A percentile compares a stretch with the other conserved stretches of the same genome.
Conservation (phyloP, 2,888 invertebrate species). For the Sphecodes monilicornis region DNA sequence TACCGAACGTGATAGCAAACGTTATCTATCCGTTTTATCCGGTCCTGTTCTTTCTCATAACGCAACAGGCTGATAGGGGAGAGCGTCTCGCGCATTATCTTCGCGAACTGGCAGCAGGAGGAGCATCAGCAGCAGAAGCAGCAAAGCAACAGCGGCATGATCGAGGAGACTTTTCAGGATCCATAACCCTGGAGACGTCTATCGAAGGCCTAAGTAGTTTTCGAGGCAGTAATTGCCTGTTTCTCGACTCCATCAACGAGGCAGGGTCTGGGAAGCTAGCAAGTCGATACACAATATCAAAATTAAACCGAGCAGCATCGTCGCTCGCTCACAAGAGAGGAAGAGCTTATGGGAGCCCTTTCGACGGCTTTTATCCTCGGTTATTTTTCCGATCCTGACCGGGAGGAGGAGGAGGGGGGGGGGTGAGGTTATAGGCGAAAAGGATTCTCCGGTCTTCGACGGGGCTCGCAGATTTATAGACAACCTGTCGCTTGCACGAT, state of each 20-base stretch:
- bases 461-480: conserved; percentile 43
- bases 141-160: conserved; percentile 9
- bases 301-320: conserved; percentile 37
- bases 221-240: conserved; percentile 79
- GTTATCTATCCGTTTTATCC: conserved; percentile 6
- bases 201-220: conserved; percentile 49
- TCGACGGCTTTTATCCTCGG: background rate
- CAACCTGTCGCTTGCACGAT: conserved; percentile 50
- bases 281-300: conserved; percentile 46
- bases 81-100: conserved; percentile 15
- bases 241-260: conserved; percentile 79
- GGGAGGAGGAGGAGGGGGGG: too few species aligned
- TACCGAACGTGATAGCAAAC: background rate
- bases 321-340: background rate
- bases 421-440: background rate
- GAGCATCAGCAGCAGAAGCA: background rate
- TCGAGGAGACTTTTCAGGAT: conserved; percentile 30
- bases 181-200: conserved; percentile 42
- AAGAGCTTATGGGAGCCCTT: conserved; percentile 3
- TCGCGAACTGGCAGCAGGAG: conserved; percentile 5
- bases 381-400: conserved; percentile 14
- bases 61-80: conserved; percentile 27
- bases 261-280: background rate
- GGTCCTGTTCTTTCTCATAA: background rate
- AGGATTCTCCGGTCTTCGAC: conserved; percentile 29